Base-by-base conservation (phyloP, 2,888 invertebrate species). In the Yponomeuta plumbellus region DNA sequence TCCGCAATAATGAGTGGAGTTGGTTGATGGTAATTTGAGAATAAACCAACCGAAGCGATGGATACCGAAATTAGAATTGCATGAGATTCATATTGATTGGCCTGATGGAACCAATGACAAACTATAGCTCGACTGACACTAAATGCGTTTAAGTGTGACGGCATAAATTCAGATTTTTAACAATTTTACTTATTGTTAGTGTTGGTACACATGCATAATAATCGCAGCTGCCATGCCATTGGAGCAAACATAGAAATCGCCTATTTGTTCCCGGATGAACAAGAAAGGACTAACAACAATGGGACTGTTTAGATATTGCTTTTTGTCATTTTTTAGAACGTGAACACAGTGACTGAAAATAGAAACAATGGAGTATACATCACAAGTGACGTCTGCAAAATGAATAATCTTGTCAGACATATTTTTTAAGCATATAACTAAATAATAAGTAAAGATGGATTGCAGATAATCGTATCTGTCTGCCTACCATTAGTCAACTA, bases 121-220 rank as follows among this genome's bases (percentile, higher is more conserved):
- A 79, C 74, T 77, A 75, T 74, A 71, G 67, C 69, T 20, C 69
- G 70, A 73, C 79, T 78, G 80, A 80, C 76, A 75, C 22, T 0
- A 71, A 68, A 70, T 74, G 77, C 76, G 72, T 79, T 79, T 76
- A 78, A 77, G 76, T 77, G 80, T 80, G 79, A 79, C 80, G 74
- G 74, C 76, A 80, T 78, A 77, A 78, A 83, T 81, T 81, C 75
- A 75, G 80, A 79, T 81, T 79, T 74, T 72, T 70, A 75, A 63
- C 40, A 63, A 77, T n/a, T n/a, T n/a, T n/a, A n/a, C 72, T 71
- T 70, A 78, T 78, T 76, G 75, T 78, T 71, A 70, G 74, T 5
- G 17, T 8, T 52, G 44, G 8, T 3, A 52, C 44, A 52, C 17
- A 17, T 5, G 8, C 8, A 8, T 10, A 34, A 34, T 34, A 34